Evolutionary conservation across 2,113 vertebrate species (phyloP).

Genomic region (Chaetodon trifascialis): DNA sequence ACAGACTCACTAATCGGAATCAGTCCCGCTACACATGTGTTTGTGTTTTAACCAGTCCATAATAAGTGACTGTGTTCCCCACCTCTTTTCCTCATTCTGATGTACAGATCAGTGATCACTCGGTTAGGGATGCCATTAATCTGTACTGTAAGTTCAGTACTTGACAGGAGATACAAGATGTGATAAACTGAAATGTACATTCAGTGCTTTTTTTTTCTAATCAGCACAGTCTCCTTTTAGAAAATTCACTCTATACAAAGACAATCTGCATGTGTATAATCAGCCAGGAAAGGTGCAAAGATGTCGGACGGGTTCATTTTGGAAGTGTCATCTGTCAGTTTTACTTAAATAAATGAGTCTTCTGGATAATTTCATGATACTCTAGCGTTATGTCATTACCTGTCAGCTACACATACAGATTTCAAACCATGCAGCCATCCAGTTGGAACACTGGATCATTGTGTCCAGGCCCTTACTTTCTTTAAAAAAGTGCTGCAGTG

Average conservation of each 20-base stretch:
- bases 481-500: background rate
- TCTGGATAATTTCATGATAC: background rate
- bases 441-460: conserved; percentile 1
- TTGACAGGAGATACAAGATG: background rate
- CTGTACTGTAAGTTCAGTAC: background rate
- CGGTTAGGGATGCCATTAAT: conserved; percentile 41
- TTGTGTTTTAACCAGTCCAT: conserved; percentile 45
- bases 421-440: background rate
- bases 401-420: background rate
- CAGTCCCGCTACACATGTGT: conserved; percentile 26
- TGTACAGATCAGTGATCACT: conserved; percentile 56
- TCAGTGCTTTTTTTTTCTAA: background rate
- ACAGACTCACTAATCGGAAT: conserved; percentile 42
- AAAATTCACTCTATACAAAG: background rate
- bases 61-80: conserved; percentile 48
- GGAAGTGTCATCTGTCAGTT: background rate
- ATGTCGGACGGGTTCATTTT: background rate
- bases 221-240: background rate
- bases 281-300: background rate
- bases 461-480: background rate
- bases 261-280: background rate
- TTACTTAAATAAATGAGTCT: background rate
- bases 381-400: background rate
- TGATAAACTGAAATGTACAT: background rate
- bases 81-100: conserved; percentile 27